These are phyloP conservation scores for Gryllus longicercus DNA, from an alignment of 2,888 invertebrate genomes.

Conservation along the genomic window DNA sequence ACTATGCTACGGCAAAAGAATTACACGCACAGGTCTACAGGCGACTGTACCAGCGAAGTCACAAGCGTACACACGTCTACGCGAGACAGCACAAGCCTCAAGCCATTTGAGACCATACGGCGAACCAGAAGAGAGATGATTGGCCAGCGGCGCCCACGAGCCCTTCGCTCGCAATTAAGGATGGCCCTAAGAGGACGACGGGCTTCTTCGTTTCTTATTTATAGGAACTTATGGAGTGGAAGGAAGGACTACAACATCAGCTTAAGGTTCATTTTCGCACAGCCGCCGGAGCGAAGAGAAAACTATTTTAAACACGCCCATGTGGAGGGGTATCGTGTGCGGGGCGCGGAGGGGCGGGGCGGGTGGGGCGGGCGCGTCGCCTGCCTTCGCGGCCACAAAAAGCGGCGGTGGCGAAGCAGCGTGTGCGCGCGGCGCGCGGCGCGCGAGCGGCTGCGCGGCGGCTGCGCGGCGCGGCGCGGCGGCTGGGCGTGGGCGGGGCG, in stretches of 20 bases:
- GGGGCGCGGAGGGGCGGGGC: neutral
- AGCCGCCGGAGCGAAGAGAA: neutral
- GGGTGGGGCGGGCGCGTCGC: neutral
- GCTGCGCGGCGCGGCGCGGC: neutral
- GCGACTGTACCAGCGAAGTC: too few relatives aligned
- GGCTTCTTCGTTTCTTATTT: neutral
- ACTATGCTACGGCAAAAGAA: too few relatives aligned
- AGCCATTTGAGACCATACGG: too few relatives aligned
- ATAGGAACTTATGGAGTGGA: neutral
- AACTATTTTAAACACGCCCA: neutral
- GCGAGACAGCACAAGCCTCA: too few relatives aligned
- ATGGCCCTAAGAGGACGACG: conserved; percentile 4
- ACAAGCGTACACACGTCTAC: too few relatives aligned
- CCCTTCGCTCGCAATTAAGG: neutral
- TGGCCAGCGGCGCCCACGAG: neutral
- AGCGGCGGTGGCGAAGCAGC: neutral
- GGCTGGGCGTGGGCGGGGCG: too few relatives aligned
- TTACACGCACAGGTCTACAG: too few relatives aligned
- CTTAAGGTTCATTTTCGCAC: conserved; percentile 6
- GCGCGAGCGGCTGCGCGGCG: neutral
- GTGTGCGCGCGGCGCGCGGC: neutral
- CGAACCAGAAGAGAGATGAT: neutral
- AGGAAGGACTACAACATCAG: neutral
- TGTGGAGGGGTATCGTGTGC: neutral
- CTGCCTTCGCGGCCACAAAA: neutral